Evolutionary conservation across 1,140 invertebrate genomes (phyloP).

Genomic region (Caenorhabditis latens): DNA sequence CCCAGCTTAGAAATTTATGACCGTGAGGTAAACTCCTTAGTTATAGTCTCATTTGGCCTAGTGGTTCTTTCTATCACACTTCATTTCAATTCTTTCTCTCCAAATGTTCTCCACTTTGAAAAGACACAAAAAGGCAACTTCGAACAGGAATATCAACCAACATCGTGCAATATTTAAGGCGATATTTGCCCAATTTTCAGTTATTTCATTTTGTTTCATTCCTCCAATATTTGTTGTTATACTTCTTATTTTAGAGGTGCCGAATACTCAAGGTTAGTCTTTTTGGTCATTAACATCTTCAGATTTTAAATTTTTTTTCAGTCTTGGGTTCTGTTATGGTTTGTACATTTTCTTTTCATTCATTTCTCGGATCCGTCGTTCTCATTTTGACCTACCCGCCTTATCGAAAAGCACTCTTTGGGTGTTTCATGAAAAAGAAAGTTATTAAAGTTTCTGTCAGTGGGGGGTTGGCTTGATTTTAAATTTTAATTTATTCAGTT

Average conservation of each 20-base stretch:
- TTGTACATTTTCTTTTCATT: conserved; percentile 7
- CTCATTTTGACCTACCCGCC: not conserved
- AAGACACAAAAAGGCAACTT: not conserved
- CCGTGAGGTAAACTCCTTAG: not conserved
- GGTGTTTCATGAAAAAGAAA: not conserved
- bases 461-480: too few relatives aligned
- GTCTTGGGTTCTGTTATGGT: not conserved
- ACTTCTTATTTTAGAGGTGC: not conserved
- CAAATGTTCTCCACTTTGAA: not conserved
- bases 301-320: not conserved
- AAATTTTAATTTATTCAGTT: too few relatives aligned
- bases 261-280: not conserved
- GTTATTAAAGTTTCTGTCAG: too few relatives aligned
- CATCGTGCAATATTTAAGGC: not conserved
- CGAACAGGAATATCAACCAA: not conserved
- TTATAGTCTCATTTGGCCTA: not conserved
- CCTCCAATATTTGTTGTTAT: not conserved
- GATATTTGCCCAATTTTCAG: not conserved
- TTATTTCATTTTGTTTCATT: conserved; percentile 3
- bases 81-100: not conserved
- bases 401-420: not conserved
- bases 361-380: not conserved
- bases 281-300: not conserved
- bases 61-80: not conserved
- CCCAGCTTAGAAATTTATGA: conserved; percentile 5